Evolutionary conservation across 2,797 vertebrate species (phyloP), one percentile per base, ranked within the genome.

Genomic region (Enteromius thamalakanensis): DNA sequence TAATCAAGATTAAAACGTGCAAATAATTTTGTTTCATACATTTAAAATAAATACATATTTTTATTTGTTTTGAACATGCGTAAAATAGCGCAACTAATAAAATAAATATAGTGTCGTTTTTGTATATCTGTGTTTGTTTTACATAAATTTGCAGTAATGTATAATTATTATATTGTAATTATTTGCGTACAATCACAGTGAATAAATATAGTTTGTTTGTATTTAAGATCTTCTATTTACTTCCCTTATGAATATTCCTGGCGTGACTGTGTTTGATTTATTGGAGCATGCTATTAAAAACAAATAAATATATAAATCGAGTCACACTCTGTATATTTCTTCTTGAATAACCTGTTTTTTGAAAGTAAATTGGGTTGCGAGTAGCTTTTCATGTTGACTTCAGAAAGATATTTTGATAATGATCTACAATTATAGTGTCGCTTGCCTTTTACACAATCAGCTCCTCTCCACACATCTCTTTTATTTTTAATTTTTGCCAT

Each of bases 401-500:
- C 26, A 23, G 19, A 71, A 60, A 80, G 37, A 55, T 17, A 55
- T 5, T 40, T 23, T 55, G 47, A 45, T 47, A 62, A 49, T 71
- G 26, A 78, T 80, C 15, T 42, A 69, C 80, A 80, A 83, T 82
- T 23, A 71, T 23, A 64, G 29, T 32, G 80, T 76, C 9, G 26
- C 58, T 76, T 81, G 9, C 76, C 37, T 68, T 65, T 69, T 29
- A 55, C 51, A 53, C 26, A 12, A 21, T 40, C 21, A 71, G 51
- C 51, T 55, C 67, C 34, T 83, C 34, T 51, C 77, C 49, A 69
- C 10, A 8, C 72, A 67, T 53, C 34, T 67, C 17, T 67, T 70
- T 84, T 79, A 82, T 29, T 84, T 70, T 37, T 15, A 14, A 53
- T 74, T 55, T 74, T n/a, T 37, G 29, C 75, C 65, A 77, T 71